Evolutionary conservation across 2,888 invertebrate species (phyloP).

Genomic region (Trachelus stipa): DNA sequence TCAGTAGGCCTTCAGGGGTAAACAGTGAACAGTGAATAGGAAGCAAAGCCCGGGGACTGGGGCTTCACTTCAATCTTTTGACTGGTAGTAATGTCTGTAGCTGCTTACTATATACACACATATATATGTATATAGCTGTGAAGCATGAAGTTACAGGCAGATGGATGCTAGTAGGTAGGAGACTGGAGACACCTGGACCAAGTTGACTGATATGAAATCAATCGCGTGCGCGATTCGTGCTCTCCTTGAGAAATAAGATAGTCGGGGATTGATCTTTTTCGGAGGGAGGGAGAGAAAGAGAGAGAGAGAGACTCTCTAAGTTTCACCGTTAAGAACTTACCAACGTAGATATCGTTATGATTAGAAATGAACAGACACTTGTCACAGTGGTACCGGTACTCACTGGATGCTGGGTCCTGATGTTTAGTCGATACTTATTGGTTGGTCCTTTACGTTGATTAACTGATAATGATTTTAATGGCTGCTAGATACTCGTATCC

Average conservation of each 20-base stretch:
- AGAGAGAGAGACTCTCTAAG: background rate
- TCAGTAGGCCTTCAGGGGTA: conserved; percentile 36
- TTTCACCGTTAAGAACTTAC: background rate
- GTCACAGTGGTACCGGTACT: background rate
- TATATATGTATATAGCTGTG: background rate
- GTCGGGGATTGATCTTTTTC: background rate
- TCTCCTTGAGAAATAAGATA: background rate
- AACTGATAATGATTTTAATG: background rate
- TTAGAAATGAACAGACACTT: background rate
- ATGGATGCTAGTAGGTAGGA: background rate
- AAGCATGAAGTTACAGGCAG: background rate
- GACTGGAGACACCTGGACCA: background rate
- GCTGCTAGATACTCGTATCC: background rate
- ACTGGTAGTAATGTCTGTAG: background rate
- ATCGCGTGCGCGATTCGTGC: background rate
- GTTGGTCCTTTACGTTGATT: background rate
- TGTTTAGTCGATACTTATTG: background rate
- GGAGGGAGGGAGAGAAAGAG: background rate
- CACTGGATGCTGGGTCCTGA: background rate
- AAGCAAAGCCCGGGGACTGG: background rate
- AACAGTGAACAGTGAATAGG: conserved; percentile 15
- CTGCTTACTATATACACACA: background rate
- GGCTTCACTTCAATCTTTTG: background rate
- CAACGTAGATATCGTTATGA: background rate
- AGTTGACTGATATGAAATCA: background rate